phyloP scores from a whole-genome alignment of 2,113 vertebrate genomes.

The Stictonetta naevosa region DNA sequence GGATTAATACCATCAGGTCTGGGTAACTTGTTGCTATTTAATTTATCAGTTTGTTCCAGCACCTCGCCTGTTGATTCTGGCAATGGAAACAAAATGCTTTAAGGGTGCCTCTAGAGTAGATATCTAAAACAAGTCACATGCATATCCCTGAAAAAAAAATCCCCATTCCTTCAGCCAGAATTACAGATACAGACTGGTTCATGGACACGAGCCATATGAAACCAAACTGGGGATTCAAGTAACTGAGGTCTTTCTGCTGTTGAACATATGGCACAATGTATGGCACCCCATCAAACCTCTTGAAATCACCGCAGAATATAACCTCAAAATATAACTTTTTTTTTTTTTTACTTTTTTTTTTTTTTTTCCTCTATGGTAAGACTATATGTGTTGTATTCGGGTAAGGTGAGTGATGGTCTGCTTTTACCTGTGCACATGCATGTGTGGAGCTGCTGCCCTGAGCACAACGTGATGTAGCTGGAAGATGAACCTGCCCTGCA shows the following conservation, averaged over 20 bases:
- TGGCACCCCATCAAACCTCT: neutral
- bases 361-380: neutral
- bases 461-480: neutral
- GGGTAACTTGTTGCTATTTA: constrained; percentile 59
- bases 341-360: neutral
- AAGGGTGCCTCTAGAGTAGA: constrained; percentile 26
- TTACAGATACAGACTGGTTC: neutral
- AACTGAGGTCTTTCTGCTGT: neutral
- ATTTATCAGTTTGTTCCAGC: constrained; percentile 67
- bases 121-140: constrained; percentile 35
- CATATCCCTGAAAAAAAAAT: constrained; percentile 28
- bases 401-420: neutral
- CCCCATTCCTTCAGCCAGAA: constrained; percentile 26
- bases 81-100: constrained; percentile 48
- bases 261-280: rapidly evolving
- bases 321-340: neutral
- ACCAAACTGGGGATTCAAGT: neutral
- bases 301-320: neutral
- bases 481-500: neutral
- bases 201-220: constrained; percentile 16
- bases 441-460: neutral
- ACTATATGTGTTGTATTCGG: neutral
- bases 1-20: constrained; percentile 60
- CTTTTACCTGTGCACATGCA: neutral
- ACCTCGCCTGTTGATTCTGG: constrained; percentile 62